phyloP scores from a whole-genome alignment of 2,797 vertebrate genomes.

The Sebastes nivosus region DNA sequence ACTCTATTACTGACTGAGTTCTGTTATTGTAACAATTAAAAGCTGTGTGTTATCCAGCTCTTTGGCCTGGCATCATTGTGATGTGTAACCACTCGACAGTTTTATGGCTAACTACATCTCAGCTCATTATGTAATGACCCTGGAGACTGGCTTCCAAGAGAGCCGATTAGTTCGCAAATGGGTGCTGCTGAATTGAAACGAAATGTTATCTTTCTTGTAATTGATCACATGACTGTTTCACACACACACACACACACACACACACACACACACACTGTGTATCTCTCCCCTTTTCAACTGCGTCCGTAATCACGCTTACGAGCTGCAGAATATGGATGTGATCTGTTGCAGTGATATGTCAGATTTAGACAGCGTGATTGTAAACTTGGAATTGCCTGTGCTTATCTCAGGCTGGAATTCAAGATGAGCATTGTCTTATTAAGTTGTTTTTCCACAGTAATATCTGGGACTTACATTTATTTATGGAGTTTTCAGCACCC shows the following conservation, averaged over 20 bases:
- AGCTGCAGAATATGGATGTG: conserved; percentile 68
- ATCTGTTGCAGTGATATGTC: conserved; percentile 68
- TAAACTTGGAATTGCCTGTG: conserved; percentile 56
- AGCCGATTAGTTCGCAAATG: conserved; percentile 71
- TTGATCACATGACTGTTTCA: conserved; percentile 54
- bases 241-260: conserved; percentile 28
- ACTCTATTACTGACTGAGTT: conserved; percentile 21
- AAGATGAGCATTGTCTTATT: conserved; percentile 55
- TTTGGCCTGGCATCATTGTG: conserved; percentile 51
- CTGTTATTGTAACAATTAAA: conserved; percentile 42
- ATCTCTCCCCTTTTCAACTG: conserved; percentile 20
- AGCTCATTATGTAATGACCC: conserved; percentile 70
- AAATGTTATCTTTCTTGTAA: conserved; percentile 70
- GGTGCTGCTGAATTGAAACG: conserved; percentile 63
- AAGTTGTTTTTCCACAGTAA: conserved; percentile 57
- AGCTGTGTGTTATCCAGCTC: conserved; percentile 39
- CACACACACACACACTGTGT: conserved; percentile 19
- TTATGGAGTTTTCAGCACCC: conserved; percentile 45
- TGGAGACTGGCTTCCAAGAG: conserved; percentile 73
- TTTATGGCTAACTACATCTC: conserved; percentile 70
- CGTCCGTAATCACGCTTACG: conserved; percentile 58
- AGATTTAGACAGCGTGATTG: conserved; percentile 65
- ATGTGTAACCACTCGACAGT: conserved; percentile 70
- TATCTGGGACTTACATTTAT: conserved; percentile 58
- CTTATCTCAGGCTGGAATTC: conserved; percentile 62